Evolutionary conservation across 2,888 invertebrate species (phyloP), one percentile per base, ranked within the genome.

Genomic region (Bugulina stolonifera): DNA sequence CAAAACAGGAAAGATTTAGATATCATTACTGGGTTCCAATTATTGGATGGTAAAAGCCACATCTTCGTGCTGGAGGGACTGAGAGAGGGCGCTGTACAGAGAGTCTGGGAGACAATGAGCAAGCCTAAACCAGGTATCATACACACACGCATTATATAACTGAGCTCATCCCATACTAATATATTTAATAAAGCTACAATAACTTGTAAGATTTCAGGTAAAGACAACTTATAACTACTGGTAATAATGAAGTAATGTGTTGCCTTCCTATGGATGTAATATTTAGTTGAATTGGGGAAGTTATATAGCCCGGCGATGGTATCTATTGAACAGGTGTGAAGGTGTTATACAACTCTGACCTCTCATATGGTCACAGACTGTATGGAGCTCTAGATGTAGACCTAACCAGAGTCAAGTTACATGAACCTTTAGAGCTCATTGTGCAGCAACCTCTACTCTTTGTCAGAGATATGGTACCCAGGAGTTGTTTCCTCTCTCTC

Each of bases 21-120:
- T 76, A 81, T 84, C 3, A 76, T 84, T 43, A 84, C 83, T 5
- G 84, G 84, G 1, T 84, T 84, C 76, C 83, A 84, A 71, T 75
- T 84, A 25, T 75, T 82, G 72, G 84, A 84, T 75, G 79, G 81
- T 2, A 75, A 75, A 69, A 75, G 77, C 69, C 83, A 83, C 73
- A 71, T 84, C 27, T 82, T 82, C 78, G 80, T 84, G 2, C 71
- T 84, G 54, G 84, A 84, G 73, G 84, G 84, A 1, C 77, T 82
- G 27, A 72, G 77, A 70, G 78, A 81, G 64, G 73, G 76, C 22
- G 82, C 79, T n/a, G 75, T 84, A 18, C 74, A 74, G 18, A 72
- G 73, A 1, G 73, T 84, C 10, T 83, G 82, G 81, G 78, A 80
- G 25, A 71, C 76, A 2, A 71, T 83, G 32, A 80, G 81, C 22